Base-by-base conservation (phyloP, 2,888 invertebrate genomes). In the Odontocolon sp. region DNA sequence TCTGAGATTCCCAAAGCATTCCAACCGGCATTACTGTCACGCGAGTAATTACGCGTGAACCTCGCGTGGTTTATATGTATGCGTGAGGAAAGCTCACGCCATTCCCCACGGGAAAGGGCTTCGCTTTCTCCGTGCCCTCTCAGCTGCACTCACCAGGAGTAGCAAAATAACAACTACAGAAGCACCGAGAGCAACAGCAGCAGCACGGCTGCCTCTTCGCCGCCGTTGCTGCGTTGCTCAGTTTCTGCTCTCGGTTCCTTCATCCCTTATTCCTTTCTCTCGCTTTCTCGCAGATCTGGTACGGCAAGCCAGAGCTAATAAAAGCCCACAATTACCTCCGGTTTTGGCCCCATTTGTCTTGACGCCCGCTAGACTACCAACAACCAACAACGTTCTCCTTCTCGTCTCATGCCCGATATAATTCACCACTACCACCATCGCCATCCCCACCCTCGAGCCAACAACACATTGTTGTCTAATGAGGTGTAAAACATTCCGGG, bases 281-380 rank as follows among this genome's bases (percentile, higher is more conserved):
- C 61, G 70, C 73, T 77, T 73, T 77, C 79, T 77, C 79, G 64
- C 56, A 52, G 59, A 63, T 70, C 66, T 68, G 70, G 42, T 33
- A 72, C 66, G 83, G 84, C 87, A 87, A 89, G 87, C 87, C 86
- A 86, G 85, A 87, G 88, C 90, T 90, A 90, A 90, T 90, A 90
- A 90, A 90, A 90, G 89, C 90, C 89, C 88, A 86, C 89, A 89
- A 90, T 90, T 90, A 90, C 90, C 90, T 90, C 90, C 89, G 87
- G 89, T 88, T 80, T 89, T 86, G 87, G 88, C 64, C 86, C 90
- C 90, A 90, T 90, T 90, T 90, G 88, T 90, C 90, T 90, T 88
- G 89, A 89, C 88, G 87, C 81, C 64, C 64, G 45, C 45, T 40
- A 56, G 63, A 61, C 73, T 54, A 68, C 61, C 57, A 66, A 33